Conservation (phyloP, 2,888 invertebrate species). For the Hedya salicella region DNA sequence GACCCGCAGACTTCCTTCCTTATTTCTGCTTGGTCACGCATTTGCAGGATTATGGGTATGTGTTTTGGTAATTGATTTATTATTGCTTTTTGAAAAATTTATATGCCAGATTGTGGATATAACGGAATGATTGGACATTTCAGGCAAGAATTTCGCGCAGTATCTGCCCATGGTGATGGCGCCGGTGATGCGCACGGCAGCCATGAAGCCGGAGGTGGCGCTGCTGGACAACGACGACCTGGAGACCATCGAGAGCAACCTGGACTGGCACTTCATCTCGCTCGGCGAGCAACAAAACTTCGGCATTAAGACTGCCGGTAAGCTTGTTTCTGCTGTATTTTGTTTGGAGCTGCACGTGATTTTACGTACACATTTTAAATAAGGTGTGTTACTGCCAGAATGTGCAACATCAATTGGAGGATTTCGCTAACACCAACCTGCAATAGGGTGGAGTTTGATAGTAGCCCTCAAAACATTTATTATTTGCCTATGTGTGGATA, state of each 20-base stretch:
- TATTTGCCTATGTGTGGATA: background rate
- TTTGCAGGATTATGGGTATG: constrained; percentile 95
- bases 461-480: constrained; percentile 63
- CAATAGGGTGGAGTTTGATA: constrained; percentile 80
- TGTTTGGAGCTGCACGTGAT: constrained; percentile 55
- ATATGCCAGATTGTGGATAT: no score
- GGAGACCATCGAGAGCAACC: constrained; percentile 92
- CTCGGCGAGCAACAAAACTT: constrained; percentile 98
- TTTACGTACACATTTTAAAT: constrained; percentile 69
- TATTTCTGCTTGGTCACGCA: constrained; percentile 99
- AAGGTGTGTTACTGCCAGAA: constrained; percentile 71
- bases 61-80: background rate
- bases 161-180: constrained; percentile 98
- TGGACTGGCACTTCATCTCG: constrained; percentile 97
- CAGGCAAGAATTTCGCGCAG: constrained; percentile 93
- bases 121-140: constrained; percentile 15
- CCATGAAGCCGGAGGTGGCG: constrained; percentile 97
- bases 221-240: constrained; percentile 94
- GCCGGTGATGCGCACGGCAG: constrained; percentile 95
- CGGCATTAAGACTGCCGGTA: constrained; percentile 95
- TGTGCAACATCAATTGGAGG: constrained; percentile 75
- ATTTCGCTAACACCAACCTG: constrained; percentile 80
- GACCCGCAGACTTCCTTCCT: constrained; percentile 99
- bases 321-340: constrained; percentile 29
- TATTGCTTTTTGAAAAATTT: no score